Evolutionary conservation across 2,888 invertebrate species (phyloP).

Genomic region (Eugnorisma glareosa): DNA sequence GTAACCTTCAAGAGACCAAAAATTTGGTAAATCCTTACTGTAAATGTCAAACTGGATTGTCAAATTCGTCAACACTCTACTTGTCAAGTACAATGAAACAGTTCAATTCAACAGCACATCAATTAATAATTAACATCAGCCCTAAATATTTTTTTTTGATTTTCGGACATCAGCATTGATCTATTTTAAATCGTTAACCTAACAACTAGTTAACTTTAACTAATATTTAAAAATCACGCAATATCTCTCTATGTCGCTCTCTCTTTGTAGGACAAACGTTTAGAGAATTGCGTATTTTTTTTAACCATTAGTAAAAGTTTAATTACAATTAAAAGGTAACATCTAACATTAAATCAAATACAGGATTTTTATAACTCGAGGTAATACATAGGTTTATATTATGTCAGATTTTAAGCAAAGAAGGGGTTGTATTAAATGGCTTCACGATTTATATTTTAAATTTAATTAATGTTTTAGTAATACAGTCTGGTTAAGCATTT

Average conservation of each 20-base stretch:
- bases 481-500: constrained; percentile 38
- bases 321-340: constrained; percentile 41
- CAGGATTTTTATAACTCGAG: constrained; percentile 50
- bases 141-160: constrained; percentile 54
- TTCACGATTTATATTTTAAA: constrained; percentile 32
- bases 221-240: constrained; percentile 46
- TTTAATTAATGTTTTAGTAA: constrained; percentile 61
- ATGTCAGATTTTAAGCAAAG: constrained; percentile 32
- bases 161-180: constrained; percentile 62
- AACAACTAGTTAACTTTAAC: constrained; percentile 42
- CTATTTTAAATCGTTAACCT: constrained; percentile 63
- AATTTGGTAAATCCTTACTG: constrained; percentile 64
- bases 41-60: constrained; percentile 50
- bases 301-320: constrained; percentile 41
- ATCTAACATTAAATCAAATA: constrained; percentile 58
- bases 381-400: constrained; percentile 34
- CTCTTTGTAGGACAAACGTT: constrained; percentile 61
- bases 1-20: constrained; percentile 82
- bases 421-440: constrained; percentile 10
- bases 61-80: constrained; percentile 41
- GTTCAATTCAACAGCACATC: constrained; percentile 42
- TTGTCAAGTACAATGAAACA: constrained; percentile 48
- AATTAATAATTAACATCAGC: constrained; percentile 41
- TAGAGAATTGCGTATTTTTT: constrained; percentile 48
- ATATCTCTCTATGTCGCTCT: constrained; percentile 47